Evolutionary conservation across 2,113 vertebrate species (phyloP).

Genomic region (Origma solitaria): DNA sequence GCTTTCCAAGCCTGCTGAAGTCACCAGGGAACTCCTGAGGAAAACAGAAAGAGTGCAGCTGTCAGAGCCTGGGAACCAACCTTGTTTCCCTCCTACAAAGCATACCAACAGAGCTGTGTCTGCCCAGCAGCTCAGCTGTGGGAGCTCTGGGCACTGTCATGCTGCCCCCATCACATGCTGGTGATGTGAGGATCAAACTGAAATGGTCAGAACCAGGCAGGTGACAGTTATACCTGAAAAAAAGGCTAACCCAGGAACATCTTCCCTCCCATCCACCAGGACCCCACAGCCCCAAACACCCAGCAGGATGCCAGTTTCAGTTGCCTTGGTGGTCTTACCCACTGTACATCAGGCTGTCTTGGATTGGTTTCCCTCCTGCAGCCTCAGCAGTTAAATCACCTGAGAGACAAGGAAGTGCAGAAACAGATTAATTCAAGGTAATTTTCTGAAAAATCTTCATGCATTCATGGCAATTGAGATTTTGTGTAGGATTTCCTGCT

Average conservation of each 20-base stretch:
- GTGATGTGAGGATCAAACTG: background rate
- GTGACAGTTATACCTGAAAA: background rate
- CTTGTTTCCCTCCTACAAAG: background rate
- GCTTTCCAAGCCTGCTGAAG: constrained; percentile 78
- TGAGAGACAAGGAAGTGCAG: constrained; percentile 26
- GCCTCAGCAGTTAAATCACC: constrained; percentile 82
- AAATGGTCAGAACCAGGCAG: background rate
- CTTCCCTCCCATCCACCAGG: background rate
- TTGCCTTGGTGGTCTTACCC: constrained; percentile 75
- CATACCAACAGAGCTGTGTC: background rate
- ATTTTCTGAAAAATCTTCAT: background rate
- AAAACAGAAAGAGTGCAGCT: background rate
- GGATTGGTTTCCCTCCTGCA: constrained; percentile 73
- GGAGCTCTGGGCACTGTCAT: background rate
- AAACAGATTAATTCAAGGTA: background rate
- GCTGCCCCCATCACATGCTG: background rate
- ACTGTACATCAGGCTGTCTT: constrained; percentile 84
- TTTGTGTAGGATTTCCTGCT: background rate
- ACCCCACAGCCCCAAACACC: background rate
- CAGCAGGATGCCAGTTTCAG: background rate
- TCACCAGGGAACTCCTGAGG: constrained; percentile 75
- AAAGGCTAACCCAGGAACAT: background rate
- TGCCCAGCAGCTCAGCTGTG: background rate
- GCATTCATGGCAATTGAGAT: background rate
- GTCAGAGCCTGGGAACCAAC: background rate